These are phyloP conservation scores for Hesperia comma DNA, from an alignment of 2,888 invertebrate genomes.

Conservation along the genomic window DNA sequence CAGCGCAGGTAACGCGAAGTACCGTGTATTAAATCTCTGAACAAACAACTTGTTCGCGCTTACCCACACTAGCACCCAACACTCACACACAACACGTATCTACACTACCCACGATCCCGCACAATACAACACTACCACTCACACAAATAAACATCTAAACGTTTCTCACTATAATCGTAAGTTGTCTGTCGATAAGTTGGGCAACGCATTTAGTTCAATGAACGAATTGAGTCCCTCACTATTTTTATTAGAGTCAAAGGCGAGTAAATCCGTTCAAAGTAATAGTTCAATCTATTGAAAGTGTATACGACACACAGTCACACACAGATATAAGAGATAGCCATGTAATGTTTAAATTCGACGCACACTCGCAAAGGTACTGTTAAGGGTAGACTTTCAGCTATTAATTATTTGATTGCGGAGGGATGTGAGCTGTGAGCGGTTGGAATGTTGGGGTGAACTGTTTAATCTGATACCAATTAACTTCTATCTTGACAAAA, in stretches of 20 bases:
- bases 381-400: constrained; percentile 24
- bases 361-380: constrained; percentile 12
- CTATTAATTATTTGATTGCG: neutral
- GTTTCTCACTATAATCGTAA: neutral
- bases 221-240: constrained; percentile 8
- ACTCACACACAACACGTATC: constrained; percentile 17
- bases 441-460: too few species aligned
- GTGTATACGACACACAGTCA: constrained; percentile 12
- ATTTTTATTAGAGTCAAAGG: neutral
- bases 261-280: neutral
- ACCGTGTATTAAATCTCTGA: constrained; percentile 83
- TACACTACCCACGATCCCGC: constrained; percentile 22
- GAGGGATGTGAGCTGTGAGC: too few species aligned
- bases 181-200: constrained; percentile 5
- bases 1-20: constrained; percentile 75
- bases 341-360: constrained; percentile 2
- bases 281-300: neutral
- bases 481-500: too few species aligned
- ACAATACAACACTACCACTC: constrained; percentile 11
- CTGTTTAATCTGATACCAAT: too few species aligned
- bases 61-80: constrained; percentile 56
- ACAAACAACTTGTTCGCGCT: constrained; percentile 83
- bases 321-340: constrained; percentile 14
- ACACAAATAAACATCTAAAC: neutral
- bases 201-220: neutral